phyloP scores from a whole-genome alignment of 2,888 invertebrate genomes.

The Poecilus cupreus region DNA sequence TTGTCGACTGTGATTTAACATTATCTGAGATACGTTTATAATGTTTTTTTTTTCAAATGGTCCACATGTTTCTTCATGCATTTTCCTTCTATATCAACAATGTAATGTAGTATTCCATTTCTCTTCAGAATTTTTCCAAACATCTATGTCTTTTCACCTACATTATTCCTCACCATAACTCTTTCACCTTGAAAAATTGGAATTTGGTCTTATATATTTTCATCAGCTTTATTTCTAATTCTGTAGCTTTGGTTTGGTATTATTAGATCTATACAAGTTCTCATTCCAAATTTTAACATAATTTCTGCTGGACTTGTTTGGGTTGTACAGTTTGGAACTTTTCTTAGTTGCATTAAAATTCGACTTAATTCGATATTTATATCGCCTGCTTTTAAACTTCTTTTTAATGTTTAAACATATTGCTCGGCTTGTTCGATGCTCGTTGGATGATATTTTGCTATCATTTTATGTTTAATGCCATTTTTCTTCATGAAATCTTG shows the following conservation, averaged over 20 bases:
- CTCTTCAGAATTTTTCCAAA: too few relatives aligned
- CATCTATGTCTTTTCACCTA: neutral
- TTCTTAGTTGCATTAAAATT: conserved; percentile 3
- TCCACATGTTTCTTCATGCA: too few relatives aligned
- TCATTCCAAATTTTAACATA: neutral
- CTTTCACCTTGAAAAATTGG: neutral
- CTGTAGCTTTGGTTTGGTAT: neutral
- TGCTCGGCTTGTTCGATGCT: neutral
- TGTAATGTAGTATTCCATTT: too few relatives aligned
- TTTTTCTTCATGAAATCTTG: neutral
- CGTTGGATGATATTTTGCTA: neutral
- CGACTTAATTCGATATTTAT: neutral
- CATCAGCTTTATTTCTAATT: neutral
- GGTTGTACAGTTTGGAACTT: conserved; percentile 2
- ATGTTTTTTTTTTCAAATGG: too few relatives aligned
- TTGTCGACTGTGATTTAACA: too few relatives aligned
- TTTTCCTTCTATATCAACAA: too few relatives aligned
- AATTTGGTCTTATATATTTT: neutral
- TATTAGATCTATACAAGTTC: neutral
- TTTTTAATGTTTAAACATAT: neutral
- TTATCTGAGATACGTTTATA: too few relatives aligned
- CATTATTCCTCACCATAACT: neutral
- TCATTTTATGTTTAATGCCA: neutral
- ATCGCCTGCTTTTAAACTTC: neutral
- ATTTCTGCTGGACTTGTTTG: conserved; percentile 1